These are phyloP conservation scores for Loripinus fragilis DNA, from an alignment of 2,888 invertebrate genomes.

Conservation along the genomic window DNA sequence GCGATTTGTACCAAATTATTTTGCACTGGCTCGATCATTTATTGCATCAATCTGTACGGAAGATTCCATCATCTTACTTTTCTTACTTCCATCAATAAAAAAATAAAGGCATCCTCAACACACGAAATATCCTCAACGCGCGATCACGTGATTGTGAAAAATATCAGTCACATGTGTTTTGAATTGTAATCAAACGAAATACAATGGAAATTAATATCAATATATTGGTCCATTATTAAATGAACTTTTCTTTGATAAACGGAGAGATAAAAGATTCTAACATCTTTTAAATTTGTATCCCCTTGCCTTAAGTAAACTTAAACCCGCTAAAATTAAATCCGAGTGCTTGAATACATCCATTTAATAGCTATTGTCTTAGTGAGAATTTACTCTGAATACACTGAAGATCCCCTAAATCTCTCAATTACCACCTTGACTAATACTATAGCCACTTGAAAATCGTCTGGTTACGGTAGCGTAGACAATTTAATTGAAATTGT, in stretches of 20 bases:
- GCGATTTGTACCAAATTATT: no score
- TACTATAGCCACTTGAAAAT: neutral
- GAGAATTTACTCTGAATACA: neutral
- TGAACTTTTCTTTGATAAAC: neutral
- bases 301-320: neutral
- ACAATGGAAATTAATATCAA: no score
- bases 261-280: neutral
- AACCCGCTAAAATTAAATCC: slow-evolving; percentile 21
- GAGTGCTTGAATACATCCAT: neutral
- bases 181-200: no score
- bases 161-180: no score
- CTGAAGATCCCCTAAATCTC: neutral
- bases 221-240: no score
- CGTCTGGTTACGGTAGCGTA: neutral
- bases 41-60: no score
- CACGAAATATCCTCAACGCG: no score
- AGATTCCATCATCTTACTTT: no score
- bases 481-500: slow-evolving; percentile 50
- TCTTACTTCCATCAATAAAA: no score
- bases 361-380: slow-evolving; percentile 11
- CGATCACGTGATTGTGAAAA: no score
- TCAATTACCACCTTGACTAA: slow-evolving; percentile 18
- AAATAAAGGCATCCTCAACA: no score
- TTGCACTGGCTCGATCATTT: no score
- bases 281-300: neutral